Conservation (phyloP, 2,797 vertebrate species). For the Poecilia velifera region DNA sequence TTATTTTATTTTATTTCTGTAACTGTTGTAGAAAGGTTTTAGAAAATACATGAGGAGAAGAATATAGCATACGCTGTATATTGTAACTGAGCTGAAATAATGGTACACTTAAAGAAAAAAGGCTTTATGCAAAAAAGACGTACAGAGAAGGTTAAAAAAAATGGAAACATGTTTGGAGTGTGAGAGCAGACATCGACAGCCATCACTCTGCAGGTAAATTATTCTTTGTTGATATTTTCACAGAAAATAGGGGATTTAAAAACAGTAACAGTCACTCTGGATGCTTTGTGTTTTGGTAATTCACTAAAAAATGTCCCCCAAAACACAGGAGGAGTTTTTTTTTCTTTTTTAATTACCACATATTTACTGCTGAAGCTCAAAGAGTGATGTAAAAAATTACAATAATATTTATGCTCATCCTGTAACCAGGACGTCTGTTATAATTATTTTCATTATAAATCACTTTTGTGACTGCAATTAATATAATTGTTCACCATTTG, state of each 20-base stretch:
- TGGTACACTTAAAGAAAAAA: constrained; percentile 20
- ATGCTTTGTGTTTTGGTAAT: constrained; percentile 37
- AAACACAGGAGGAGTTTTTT: constrained; percentile 46
- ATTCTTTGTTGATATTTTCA: constrained; percentile 53
- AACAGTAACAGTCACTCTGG: constrained; percentile 36
- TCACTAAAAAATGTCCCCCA: constrained; percentile 58
- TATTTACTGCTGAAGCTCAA: constrained; percentile 44
- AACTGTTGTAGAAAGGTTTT: neutral
- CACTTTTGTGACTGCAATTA: constrained; percentile 30
- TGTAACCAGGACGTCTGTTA: constrained; percentile 9
- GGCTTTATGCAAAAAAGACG: neutral
- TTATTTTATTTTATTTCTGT: neutral
- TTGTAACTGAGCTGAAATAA: neutral
- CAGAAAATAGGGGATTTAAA: constrained; percentile 31
- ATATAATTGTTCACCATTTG: constrained; percentile 56
- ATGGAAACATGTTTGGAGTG: constrained; percentile 35
- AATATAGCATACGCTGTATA: neutral
- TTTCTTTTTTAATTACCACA: neutral
- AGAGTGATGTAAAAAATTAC: constrained; percentile 30
- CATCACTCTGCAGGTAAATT: constrained; percentile 36
- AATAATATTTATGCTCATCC: constrained; percentile 44
- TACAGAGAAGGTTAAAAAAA: constrained; percentile 1
- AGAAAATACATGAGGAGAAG: neutral
- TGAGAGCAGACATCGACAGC: constrained; percentile 26
- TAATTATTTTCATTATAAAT: constrained; percentile 33